Percentiles rank a stretch among this genome's conserved stretches.
Conservation (phyloP, 2,113 vertebrate species). For the Paralichthys olivaceus region DNA sequence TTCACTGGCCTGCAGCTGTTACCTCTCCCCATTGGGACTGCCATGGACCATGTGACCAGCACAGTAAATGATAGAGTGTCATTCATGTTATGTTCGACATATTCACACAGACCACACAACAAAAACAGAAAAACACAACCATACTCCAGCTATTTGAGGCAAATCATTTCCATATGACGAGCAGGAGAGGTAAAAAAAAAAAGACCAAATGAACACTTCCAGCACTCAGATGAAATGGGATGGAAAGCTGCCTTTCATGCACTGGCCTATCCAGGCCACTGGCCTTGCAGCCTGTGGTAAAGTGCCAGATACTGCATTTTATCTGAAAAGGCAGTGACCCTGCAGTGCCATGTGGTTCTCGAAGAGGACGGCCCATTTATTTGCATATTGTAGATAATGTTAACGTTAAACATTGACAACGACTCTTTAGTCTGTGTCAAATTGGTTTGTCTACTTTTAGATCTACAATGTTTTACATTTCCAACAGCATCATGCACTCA, state of each 20-base stretch:
- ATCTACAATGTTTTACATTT: too few species aligned
- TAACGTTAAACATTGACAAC: slow-evolving; percentile 5
- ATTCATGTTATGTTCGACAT: not conserved
- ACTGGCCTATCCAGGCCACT: slow-evolving; percentile 68
- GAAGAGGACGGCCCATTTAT: slow-evolving; percentile 28
- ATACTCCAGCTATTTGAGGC: not conserved
- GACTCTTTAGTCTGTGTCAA: not conserved
- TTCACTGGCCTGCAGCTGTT: slow-evolving; percentile 34
- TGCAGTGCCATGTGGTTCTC: slow-evolving; percentile 54
- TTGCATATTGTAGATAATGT: slow-evolving; percentile 15
- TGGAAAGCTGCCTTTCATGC: slow-evolving; percentile 69
- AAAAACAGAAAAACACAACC: not conserved
- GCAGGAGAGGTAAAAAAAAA: slow-evolving; percentile 25
- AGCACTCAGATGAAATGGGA: slow-evolving; percentile 69
- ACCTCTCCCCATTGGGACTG: slow-evolving; percentile 29
- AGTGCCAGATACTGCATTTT: slow-evolving; percentile 55
- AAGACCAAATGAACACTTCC: slow-evolving; percentile 27
- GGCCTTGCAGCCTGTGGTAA: slow-evolving; percentile 53
- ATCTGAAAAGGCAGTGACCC: slow-evolving; percentile 53
- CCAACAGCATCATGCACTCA: too few species aligned
- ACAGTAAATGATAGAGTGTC: not conserved
- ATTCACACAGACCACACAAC: not conserved
- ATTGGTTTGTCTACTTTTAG: not conserved
- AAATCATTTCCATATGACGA: not conserved
- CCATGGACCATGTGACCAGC: slow-evolving; percentile 39